phyloP scores from a whole-genome alignment of 2,797 vertebrate genomes.

The Atherinosoma microstoma region DNA sequence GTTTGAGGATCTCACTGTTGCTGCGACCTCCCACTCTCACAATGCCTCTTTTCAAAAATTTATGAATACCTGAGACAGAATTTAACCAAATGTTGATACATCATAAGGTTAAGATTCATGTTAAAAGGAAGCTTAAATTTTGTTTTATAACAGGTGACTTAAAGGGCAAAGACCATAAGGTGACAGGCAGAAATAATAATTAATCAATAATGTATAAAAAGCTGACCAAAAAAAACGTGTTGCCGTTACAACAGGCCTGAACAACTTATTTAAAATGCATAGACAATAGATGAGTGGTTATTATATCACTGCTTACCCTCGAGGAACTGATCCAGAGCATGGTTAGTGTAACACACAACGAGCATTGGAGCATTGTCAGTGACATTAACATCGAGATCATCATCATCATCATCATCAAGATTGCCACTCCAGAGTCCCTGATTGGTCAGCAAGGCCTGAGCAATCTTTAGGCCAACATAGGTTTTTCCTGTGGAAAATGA shows the following conservation, averaged over 20 bases:
- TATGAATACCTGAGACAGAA: slow-evolving; percentile 85
- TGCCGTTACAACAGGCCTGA: background rate
- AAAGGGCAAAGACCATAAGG: background rate
- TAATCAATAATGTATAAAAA: background rate
- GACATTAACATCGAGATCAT: background rate
- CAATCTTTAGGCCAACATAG: slow-evolving; percentile 92
- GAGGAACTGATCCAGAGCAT: slow-evolving; percentile 97
- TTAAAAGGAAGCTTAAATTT: background rate
- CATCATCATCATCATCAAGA: background rate
- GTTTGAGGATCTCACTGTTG: slow-evolving; percentile 88
- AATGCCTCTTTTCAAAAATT: slow-evolving; percentile 83
- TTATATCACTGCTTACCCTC: slow-evolving; percentile 85
- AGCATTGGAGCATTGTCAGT: slow-evolving; percentile 81
- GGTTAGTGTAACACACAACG: slow-evolving; percentile 97
- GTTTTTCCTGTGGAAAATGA: slow-evolving; percentile 89
- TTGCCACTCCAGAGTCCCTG: slow-evolving; percentile 70
- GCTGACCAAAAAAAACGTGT: background rate
- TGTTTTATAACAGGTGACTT: background rate
- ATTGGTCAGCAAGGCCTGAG: slow-evolving; percentile 88
- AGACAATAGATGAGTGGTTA: background rate
- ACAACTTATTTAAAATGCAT: background rate
- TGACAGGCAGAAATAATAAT: background rate
- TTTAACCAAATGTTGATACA: slow-evolving; percentile 20
- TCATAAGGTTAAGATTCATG: background rate
- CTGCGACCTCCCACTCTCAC: slow-evolving; percentile 93